Evolutionary conservation across 2,797 vertebrate species (phyloP), one percentile per base, ranked within the genome.

Genomic region (Odontamblyopus lacepedii): DNA sequence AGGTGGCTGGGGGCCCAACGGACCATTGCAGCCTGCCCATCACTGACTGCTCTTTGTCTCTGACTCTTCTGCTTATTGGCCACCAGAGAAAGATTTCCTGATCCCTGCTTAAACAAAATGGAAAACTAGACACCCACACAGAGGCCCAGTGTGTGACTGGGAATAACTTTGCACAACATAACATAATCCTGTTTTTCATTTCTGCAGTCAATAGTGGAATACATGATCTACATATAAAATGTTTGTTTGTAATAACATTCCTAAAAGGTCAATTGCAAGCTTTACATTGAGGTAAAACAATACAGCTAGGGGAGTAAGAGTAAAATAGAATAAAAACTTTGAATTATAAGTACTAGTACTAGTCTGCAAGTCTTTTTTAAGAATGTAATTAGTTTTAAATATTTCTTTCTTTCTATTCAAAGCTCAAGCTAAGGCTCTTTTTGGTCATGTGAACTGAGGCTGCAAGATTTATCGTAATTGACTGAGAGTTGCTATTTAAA

Each of bases 31-130:
- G 88, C 80, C 79, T 85, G 83, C 79, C 85, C 85, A 83, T 91
- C 88, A 85, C 79, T 82, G 80, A 78, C 79, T 77, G 78, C 73
- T 78, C 80, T 91, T 91, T 92, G 89, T 90, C 83, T 86, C 75
- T 55, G 55, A 68, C 74, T 79, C 82, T 65, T 84, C 83, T 87
- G 80, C 78, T 84, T 83, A 79, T 80, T 82, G 77, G 78, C 72
- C 70, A 62, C 68, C 63, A 70, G 78, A 81, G 79, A 81, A 80
- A 80, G 71, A 86, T 89, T 83, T 85, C 80, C 85, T 81, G 81
- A 87, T 85, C 85, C 75, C 72, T 66, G 77, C 78, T 82, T 75
- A 62, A 86, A 86, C 79, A 87, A 83, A 82, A 71, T 84, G 75
- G 30, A 79, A 83, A 88, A 79, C 77, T 75, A 76, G 67, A 71